Evolutionary conservation across 2,113 vertebrate genomes (phyloP), one percentile per base, ranked within the genome.

Genomic region (Menidia beryllina): DNA sequence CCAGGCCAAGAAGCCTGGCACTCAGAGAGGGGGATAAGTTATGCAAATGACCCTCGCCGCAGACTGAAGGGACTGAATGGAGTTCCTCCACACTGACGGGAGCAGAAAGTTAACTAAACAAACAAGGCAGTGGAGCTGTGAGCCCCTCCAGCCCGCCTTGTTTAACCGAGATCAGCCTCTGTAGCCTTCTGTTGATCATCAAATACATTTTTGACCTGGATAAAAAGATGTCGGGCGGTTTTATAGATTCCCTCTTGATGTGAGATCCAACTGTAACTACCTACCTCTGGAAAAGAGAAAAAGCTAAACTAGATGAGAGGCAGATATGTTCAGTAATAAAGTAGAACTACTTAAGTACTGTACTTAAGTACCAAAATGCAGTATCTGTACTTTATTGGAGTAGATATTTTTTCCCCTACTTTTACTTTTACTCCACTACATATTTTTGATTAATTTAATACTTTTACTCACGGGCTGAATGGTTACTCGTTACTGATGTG

Each of bases 81-180:
- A 87, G 85, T 87, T 79, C 75, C 69, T 91, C 70, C 64, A 65
- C 45, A 47, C 80, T 82, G 81, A 85, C 81, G 60, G 77, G 86
- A 84, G 82, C 79, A 89, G 87, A 89, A 89, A 90, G 87, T 89
- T 88, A 91, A 89, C 87, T 86, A 90, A 79, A 72, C 74, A 84
- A 88, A 83, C 82, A 78, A 86, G 75, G 79, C 75, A 64, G 49
- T 74, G 61, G 84, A 72, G 72, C 75, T 81, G 41, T 76, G 77
- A 58, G 82, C n/a, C 26, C 36, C 54, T 71, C 41, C 53, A 65
- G 53, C 64, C 59, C 38, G 53, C 48, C 38, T 77, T 25, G 24
- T 77, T 77, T 52, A 83, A 69, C 61, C 23, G 20, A 73, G 41
- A 27, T 62, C 57, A 36, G 50, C 45, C 43, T 64, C 38, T 64